phyloP scores from a whole-genome alignment of 2,797 vertebrate species.

The Labroides dimidiatus region DNA sequence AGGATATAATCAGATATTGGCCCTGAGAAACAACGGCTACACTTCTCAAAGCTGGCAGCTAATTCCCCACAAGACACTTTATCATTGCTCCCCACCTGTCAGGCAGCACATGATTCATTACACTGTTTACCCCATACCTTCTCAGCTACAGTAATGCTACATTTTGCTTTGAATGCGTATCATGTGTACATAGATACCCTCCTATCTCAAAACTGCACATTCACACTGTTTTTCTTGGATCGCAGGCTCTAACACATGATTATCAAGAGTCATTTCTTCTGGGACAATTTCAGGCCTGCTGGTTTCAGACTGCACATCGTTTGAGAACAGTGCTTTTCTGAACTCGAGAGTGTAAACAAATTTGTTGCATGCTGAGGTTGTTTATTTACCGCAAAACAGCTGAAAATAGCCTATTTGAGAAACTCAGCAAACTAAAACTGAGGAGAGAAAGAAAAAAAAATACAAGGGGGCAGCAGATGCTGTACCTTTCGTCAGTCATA shows the following conservation, averaged over 20 bases:
- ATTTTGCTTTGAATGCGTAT: neutral
- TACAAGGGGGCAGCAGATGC: neutral
- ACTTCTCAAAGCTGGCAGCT: neutral
- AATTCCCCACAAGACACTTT: neutral
- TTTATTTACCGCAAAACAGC: too few relatives aligned
- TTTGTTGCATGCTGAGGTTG: too few relatives aligned
- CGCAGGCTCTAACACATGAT: neutral
- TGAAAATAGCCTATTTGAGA: neutral
- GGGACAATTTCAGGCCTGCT: neutral
- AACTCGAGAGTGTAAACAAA: neutral
- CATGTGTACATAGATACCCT: neutral
- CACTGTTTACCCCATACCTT: neutral
- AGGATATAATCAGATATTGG: neutral
- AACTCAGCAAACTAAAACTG: neutral
- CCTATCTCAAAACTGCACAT: neutral
- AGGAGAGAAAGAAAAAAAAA: too few relatives aligned
- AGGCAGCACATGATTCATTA: neutral
- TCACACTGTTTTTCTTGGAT: neutral
- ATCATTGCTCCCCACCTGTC: neutral
- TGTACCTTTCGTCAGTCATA: neutral
- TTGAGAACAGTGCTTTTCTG: neutral
- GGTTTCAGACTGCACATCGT: neutral
- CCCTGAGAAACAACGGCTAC: neutral
- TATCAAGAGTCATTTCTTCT: neutral
- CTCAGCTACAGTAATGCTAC: neutral